Evolutionary conservation across 2,113 vertebrate genomes (phyloP).

Genomic region (Oncorhynchus nerka): DNA sequence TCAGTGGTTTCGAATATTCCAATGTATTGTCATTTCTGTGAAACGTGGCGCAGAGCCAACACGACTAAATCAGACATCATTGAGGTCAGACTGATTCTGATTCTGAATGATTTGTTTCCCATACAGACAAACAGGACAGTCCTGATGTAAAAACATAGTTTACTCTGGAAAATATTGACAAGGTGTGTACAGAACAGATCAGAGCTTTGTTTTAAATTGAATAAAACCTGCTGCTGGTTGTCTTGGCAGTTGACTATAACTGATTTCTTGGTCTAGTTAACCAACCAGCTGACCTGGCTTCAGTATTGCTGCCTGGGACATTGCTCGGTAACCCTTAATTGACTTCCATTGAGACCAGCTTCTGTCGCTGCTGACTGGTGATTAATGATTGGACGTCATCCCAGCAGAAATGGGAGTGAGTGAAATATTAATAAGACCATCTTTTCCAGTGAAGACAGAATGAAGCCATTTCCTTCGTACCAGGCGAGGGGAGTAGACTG

Average conservation of each 20-base stretch:
- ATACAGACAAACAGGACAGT: background rate
- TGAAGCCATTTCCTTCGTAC: conserved; percentile 53
- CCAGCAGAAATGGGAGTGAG: conserved; percentile 64
- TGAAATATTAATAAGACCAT: conserved; percentile 73
- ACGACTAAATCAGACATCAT: background rate
- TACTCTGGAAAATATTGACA: too few relatives aligned
- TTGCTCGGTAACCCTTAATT: conserved; percentile 60
- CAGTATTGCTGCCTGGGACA: conserved; percentile 40
- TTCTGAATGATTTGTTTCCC: conserved; percentile 1
- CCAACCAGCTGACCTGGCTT: conserved; percentile 30
- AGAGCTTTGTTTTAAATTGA: conserved; percentile 30
- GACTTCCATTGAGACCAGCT: conserved; percentile 42
- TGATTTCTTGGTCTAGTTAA: conserved; percentile 33
- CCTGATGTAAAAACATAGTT: background rate
- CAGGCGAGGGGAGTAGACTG: conserved; percentile 35
- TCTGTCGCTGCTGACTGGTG: conserved; percentile 50
- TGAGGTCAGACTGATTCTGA: background rate
- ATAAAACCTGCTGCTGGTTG: conserved; percentile 37
- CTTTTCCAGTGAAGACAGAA: conserved; percentile 39
- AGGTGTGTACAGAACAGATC: too few relatives aligned
- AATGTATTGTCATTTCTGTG: conserved; percentile 34
- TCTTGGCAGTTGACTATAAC: conserved; percentile 20
- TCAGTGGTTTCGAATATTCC: conserved; percentile 35
- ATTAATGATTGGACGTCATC: conserved; percentile 64
- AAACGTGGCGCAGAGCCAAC: background rate